Base-by-base conservation (phyloP, 2,113 vertebrate genomes). In the Halcyon malimbica region DNA sequence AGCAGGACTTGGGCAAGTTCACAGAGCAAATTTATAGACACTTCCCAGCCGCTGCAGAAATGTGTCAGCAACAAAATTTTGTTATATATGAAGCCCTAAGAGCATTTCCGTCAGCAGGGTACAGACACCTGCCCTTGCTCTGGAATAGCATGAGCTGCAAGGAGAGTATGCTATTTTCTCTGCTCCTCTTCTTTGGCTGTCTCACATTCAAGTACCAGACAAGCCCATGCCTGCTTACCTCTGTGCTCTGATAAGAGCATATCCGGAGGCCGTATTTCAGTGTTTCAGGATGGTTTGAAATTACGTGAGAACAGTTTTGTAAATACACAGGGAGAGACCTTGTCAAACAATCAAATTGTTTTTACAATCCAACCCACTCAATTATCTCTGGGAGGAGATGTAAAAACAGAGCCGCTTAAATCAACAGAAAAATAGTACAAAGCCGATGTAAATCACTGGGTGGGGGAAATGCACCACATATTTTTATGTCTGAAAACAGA, bases 281-380 rank as follows among this genome's bases (percentile, higher is more conserved):
- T 67, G 51, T 75, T 92, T 92, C 62, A 68, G 51, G 69, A 92
- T 60, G 69, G 74, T 50, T 53, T 91, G 81, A 92, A 96, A 96
- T 96, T 62, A 82, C 57, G 77, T 95, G 96, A 94, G 91, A 96
- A 96, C 44, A 92, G 77, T 92, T 96, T 89, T 92, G 69, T 91
- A 96, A 95, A 92, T 85, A 93, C 60, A 93, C 69, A 92, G 70
- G 62, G 77, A 93, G 86, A 95, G 65, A 93, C 80, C 80, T 62
- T 91, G 96, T 95, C 95, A 91, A 94, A 92, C 89, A 96, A 94
- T 93, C 86, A 82, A 92, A 89, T 23, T 97, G 86, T 82, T 93
- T 97, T 95, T 91, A 89, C 78, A 94, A 70, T 91, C 91, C 87
- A 89, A 71, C 74, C 65, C 89, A 87, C 77, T 82, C 87, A 64